phyloP scores from a whole-genome alignment of 2,113 vertebrate genomes.

The Anhinga anhinga region DNA sequence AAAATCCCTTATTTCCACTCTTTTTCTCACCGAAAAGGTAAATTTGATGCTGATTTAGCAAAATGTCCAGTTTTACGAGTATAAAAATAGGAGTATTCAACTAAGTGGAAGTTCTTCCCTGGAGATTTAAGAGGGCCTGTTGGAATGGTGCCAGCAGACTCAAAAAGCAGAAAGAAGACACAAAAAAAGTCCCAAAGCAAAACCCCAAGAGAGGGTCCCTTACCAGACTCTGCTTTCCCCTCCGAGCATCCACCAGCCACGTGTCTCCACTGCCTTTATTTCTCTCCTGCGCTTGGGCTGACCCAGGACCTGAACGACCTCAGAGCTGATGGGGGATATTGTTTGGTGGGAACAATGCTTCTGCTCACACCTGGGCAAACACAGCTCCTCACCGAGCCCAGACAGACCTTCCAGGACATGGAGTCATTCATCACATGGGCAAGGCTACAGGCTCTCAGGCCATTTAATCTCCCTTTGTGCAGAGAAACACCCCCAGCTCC shows the following conservation, averaged over 20 bases:
- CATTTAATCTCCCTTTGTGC: background rate
- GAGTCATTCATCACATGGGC: accelerated
- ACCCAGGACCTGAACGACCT: slow-evolving; percentile 14
- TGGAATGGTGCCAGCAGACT: accelerated
- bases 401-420: background rate
- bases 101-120: background rate
- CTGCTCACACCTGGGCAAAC: background rate
- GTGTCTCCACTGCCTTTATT: background rate
- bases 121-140: too few relatives aligned
- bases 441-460: background rate
- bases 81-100: accelerated
- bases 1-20: accelerated
- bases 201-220: background rate
- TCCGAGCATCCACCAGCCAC: accelerated
- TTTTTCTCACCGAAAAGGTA: accelerated
- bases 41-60: accelerated
- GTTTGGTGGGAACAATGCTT: background rate
- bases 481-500: background rate
- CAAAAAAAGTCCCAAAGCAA: background rate
- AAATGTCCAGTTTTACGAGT: accelerated
- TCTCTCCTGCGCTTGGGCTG: background rate
- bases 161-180: background rate
- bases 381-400: background rate
- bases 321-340: background rate
- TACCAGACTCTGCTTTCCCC: background rate